phyloP scores from a whole-genome alignment of 2,113 vertebrate species.

The Otus sunia region DNA sequence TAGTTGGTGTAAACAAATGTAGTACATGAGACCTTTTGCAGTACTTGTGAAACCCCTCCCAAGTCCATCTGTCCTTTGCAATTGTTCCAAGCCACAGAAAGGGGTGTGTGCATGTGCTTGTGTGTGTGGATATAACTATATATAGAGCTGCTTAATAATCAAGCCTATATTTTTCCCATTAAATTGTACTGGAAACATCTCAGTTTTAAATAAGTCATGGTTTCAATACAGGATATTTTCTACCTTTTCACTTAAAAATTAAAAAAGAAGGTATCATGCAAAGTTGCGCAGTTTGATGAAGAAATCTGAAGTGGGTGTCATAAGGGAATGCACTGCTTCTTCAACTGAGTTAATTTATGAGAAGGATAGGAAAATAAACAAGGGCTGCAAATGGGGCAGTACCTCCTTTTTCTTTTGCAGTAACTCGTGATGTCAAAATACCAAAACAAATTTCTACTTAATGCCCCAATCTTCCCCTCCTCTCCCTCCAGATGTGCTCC shows the following conservation, averaged over 20 bases:
- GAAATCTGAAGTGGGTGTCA: background rate
- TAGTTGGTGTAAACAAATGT: conserved; percentile 61
- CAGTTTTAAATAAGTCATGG: conserved; percentile 34
- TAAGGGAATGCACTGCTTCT: background rate
- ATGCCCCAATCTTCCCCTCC: background rate
- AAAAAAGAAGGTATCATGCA: background rate
- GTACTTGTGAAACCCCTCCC: conserved; percentile 29
- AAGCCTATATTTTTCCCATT: conserved; percentile 45
- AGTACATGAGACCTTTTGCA: conserved; percentile 60
- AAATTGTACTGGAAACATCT: conserved; percentile 39
- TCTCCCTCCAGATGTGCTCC: background rate
- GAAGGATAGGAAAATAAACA: background rate
- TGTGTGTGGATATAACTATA: conserved; percentile 31
- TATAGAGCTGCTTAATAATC: conserved; percentile 43
- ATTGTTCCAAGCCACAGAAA: conserved; percentile 65
- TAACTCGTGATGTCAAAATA: background rate
- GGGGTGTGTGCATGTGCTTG: background rate
- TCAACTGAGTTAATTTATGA: background rate
- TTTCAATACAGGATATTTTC: conserved; percentile 23
- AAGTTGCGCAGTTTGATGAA: background rate
- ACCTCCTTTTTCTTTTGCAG: background rate
- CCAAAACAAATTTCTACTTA: background rate
- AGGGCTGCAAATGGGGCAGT: background rate
- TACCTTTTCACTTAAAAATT: background rate
- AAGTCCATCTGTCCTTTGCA: conserved; percentile 66